Conservation (phyloP, 2,113 vertebrate species). For the Atractosteus spatula region DNA sequence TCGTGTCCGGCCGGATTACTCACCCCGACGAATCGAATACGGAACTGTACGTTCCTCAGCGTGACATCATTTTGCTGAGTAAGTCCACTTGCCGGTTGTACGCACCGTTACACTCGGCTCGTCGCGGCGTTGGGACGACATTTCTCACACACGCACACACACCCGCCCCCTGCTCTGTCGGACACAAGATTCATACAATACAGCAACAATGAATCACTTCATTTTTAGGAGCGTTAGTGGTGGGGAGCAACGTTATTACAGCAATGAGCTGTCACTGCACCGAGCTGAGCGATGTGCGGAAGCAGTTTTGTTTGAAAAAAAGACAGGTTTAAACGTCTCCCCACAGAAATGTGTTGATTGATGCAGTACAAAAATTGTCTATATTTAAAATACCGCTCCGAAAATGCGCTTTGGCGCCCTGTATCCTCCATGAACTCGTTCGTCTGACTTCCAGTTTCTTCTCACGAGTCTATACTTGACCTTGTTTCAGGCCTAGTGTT, state of each 20-base stretch:
- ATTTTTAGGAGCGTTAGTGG: conserved; percentile 29
- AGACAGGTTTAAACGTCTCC: no score
- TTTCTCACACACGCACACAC: conserved; percentile 38
- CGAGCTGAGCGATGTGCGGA: background rate
- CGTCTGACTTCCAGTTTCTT: no score
- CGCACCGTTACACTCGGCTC: conserved; percentile 41
- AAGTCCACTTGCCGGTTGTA: conserved; percentile 49
- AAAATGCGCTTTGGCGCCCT: no score
- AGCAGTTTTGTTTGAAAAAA: no score
- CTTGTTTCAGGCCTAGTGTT: no score
- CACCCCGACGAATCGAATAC: conserved; percentile 49
- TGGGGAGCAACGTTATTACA: conserved; percentile 45
- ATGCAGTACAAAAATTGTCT: no score
- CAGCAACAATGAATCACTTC: conserved; percentile 57
- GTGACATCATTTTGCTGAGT: conserved; percentile 68
- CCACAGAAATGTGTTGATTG: no score
- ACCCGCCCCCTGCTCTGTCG: conserved; percentile 49
- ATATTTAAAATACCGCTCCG: no score
- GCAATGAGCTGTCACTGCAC: conserved; percentile 59
- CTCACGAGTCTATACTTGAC: no score
- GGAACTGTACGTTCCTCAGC: conserved; percentile 58
- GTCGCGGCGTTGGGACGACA: conserved; percentile 45
- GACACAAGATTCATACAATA: conserved; percentile 21
- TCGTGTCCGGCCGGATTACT: conserved; percentile 52
- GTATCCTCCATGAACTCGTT: no score